Evolutionary conservation across 2,113 vertebrate genomes (phyloP).

Genomic region (Dipodomys merriami): DNA sequence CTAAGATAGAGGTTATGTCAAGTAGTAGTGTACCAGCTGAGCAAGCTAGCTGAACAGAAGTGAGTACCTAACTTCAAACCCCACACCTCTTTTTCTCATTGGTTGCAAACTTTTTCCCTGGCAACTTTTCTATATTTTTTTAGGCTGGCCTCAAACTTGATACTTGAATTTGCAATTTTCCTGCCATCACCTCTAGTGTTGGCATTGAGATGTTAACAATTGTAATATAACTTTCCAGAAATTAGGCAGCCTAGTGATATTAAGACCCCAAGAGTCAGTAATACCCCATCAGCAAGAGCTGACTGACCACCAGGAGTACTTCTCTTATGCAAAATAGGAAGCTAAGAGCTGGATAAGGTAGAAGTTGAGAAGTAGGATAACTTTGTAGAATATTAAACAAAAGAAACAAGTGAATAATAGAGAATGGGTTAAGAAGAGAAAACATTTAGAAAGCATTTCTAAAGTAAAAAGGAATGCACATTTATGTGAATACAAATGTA

Average conservation of each 20-base stretch:
- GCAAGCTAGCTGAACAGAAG: too few species aligned
- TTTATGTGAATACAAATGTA: not conserved
- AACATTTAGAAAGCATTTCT: not conserved
- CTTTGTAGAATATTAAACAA: not conserved
- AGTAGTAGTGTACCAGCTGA: too few species aligned
- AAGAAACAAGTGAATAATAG: not conserved
- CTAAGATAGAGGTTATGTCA: too few species aligned
- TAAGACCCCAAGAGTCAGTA: not conserved
- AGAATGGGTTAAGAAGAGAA: not conserved
- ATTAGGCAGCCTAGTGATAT: not conserved
- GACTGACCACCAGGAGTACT: too few species aligned
- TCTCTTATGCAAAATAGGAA: not conserved
- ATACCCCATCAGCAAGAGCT: not conserved
- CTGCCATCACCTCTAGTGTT: not conserved
- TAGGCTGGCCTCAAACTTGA: too few species aligned
- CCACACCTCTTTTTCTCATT: too few species aligned
- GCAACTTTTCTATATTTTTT: not conserved
- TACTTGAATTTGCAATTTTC: not conserved
- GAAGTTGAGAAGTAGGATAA: not conserved
- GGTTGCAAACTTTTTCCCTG: not conserved
- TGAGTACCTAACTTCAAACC: too few species aligned
- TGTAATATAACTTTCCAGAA: not conserved
- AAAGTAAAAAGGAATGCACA: not conserved
- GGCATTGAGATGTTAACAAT: not conserved
- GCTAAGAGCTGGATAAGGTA: not conserved